Conservation (phyloP, 2,888 invertebrate species). For the Conistra vaccinii region DNA sequence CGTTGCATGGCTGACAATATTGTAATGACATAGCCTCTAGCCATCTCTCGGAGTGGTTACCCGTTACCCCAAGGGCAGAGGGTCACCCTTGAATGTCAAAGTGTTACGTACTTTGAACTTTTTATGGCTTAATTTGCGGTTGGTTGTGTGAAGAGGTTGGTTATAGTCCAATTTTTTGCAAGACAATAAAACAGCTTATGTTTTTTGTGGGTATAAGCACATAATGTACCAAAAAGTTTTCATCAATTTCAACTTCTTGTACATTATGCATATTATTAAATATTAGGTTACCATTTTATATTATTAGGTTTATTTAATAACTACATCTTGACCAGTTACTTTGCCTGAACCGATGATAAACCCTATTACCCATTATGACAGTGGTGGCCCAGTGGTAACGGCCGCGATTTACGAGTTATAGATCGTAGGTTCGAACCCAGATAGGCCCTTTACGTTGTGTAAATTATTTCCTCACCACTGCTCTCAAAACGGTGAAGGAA, state of each 20-base stretch:
- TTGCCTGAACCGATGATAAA: too few relatives aligned
- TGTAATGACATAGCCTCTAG: slow-evolving; percentile 69
- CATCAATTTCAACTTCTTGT: background rate
- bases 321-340: background rate
- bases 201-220: background rate
- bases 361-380: too few relatives aligned
- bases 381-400: too few relatives aligned
- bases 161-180: background rate
- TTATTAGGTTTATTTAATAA: background rate
- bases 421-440: too few relatives aligned
- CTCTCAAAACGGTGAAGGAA: too few relatives aligned
- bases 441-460: too few relatives aligned
- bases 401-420: too few relatives aligned
- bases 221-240: too few relatives aligned
- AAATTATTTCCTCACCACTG: too few relatives aligned
- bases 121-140: slow-evolving; percentile 49
- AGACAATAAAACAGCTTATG: background rate
- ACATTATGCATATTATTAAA: background rate
- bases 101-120: slow-evolving; percentile 55
- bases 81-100: slow-evolving; percentile 57
- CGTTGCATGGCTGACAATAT: slow-evolving; percentile 73
- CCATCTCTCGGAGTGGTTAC: slow-evolving; percentile 60
- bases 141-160: slow-evolving; percentile 2
- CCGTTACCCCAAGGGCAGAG: slow-evolving; percentile 49
- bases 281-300: background rate